Evolutionary conservation across 2,888 invertebrate species (phyloP).

Genomic region (Drosophila helvetica): DNA sequence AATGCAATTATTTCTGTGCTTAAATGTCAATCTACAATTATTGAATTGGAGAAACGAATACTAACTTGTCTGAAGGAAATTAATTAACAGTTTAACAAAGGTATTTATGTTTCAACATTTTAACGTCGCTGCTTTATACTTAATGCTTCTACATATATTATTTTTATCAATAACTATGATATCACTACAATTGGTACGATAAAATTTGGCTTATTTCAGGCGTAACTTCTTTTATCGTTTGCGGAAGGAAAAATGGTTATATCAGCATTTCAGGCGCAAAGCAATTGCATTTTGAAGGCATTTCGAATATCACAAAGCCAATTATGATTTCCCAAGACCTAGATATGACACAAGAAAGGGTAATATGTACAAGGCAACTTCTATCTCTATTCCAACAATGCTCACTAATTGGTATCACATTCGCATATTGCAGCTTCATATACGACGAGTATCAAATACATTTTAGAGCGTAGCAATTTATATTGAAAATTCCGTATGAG

Average conservation of each 20-base stretch:
- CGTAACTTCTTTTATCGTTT: too few species aligned
- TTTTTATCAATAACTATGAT: too few species aligned
- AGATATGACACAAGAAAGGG: constrained; percentile 18
- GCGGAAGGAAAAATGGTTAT: too few species aligned
- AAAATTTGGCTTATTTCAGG: too few species aligned
- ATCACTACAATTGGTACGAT: too few species aligned
- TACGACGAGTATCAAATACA: constrained; percentile 16
- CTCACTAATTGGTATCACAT: constrained; percentile 39
- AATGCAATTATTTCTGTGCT: constrained; percentile 9
- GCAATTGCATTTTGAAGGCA: too few species aligned
- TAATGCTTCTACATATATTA: too few species aligned
- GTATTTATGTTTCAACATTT: too few species aligned
- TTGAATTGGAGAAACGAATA: not conserved
- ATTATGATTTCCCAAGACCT: constrained; percentile 32
- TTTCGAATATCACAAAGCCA: not conserved
- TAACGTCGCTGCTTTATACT: too few species aligned
- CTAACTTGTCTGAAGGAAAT: not conserved
- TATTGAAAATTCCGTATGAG: constrained; percentile 60
- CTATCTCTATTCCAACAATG: constrained; percentile 8
- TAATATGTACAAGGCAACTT: constrained; percentile 10
- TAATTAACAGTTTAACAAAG: not conserved
- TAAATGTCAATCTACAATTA: not conserved
- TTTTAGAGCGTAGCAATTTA: constrained; percentile 48
- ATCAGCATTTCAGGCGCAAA: too few species aligned
- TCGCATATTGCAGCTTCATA: constrained; percentile 9